These are phyloP conservation scores for Zophobas atratus DNA, from an alignment of 1,140 invertebrate species.

Conservation along the genomic window DNA sequence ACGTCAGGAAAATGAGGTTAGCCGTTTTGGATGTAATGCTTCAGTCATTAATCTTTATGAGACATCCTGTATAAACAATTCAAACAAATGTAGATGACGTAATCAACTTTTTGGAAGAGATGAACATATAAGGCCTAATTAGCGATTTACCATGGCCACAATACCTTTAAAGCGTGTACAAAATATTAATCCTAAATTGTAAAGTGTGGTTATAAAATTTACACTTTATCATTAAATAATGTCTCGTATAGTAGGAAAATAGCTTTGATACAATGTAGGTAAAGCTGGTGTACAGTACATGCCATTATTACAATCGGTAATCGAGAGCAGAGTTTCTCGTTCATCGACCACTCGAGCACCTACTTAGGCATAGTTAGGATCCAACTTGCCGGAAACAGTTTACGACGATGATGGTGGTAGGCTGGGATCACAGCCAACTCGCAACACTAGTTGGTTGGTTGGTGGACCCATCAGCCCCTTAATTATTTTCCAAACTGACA, in stretches of 20 bases:
- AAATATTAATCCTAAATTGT: too few species aligned
- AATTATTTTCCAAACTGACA: constrained; percentile 41
- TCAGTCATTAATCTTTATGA: too few species aligned
- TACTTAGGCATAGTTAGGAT: constrained; percentile 40
- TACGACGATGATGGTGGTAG: constrained; percentile 5
- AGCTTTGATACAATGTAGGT: constrained; percentile 17
- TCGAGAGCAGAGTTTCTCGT: constrained; percentile 42
- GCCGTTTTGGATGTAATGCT: too few species aligned
- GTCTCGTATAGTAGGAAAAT: constrained; percentile 20
- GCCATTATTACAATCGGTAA: constrained; percentile 45
- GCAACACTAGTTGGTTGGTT: not conserved
- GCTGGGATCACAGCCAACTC: constrained; percentile 13
- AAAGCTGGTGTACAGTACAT: constrained; percentile 15
- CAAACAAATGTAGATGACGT: too few species aligned
- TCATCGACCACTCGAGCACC: constrained; percentile 42
- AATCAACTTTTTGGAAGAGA: too few species aligned
- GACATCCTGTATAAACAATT: too few species aligned
- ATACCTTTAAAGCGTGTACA: too few species aligned
- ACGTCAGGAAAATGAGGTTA: too few species aligned
- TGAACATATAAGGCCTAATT: too few species aligned
- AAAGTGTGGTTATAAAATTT: too few species aligned
- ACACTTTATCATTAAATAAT: constrained; percentile 14
- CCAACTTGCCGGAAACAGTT: constrained; percentile 42
- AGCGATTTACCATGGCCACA: too few species aligned
- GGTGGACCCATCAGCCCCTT: constrained; percentile 18